A percentile compares a stretch with the other conserved stretches of the same genome.
Evolutionary conservation across 2,113 vertebrate species (phyloP).

Genomic region (Catharus fuscescens): DNA sequence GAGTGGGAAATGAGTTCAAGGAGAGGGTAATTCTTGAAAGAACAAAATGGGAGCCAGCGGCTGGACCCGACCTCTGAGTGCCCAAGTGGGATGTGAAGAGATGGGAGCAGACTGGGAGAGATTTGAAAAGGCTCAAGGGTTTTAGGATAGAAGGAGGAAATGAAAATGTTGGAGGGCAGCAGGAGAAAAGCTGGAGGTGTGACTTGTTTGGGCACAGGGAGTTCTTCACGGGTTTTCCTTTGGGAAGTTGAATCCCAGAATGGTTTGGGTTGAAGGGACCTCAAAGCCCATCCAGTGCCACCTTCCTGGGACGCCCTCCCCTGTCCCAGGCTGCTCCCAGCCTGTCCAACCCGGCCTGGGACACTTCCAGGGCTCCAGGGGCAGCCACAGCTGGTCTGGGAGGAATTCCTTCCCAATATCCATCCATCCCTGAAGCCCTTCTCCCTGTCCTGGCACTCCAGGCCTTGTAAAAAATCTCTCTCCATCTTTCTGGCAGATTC

Average conservation of each 20-base stretch:
- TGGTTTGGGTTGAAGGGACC: neutral
- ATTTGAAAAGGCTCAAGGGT: neutral
- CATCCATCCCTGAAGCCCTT: neutral
- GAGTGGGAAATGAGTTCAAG: neutral
- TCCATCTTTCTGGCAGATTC: neutral
- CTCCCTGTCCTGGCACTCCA: neutral
- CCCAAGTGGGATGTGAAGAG: neutral
- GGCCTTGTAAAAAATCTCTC: neutral
- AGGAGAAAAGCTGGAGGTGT: neutral
- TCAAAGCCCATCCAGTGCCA: neutral
- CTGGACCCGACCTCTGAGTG: neutral
- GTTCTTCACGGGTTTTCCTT: neutral
- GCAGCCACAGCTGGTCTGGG: neutral
- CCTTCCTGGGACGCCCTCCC: neutral
- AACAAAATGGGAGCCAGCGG: neutral
- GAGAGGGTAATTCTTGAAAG: neutral
- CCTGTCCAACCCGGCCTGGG: neutral
- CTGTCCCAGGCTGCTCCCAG: neutral
- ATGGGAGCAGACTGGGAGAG: neutral
- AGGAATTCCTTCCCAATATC: neutral
- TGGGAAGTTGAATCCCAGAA: neutral
- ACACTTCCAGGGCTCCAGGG: neutral
- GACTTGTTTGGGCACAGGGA: neutral
- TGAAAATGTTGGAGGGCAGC: neutral
- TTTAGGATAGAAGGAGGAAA: neutral